Percentiles rank a stretch among this genome's conserved stretches.
These are phyloP conservation scores for Oncorhynchus keta DNA, from an alignment of 2,113 vertebrate genomes.

Conservation along the genomic window DNA sequence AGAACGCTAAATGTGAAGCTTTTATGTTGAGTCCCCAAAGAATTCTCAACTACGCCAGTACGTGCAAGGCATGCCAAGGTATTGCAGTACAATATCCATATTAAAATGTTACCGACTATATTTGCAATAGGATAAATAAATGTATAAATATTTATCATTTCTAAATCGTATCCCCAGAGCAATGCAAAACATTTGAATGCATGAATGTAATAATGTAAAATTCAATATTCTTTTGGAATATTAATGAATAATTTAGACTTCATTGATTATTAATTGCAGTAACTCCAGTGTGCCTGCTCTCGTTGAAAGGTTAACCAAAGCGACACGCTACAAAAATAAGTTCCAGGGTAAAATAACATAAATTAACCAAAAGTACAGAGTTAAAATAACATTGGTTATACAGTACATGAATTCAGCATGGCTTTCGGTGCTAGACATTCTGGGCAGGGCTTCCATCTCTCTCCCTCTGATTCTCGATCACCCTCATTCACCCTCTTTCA, in stretches of 20 bases:
- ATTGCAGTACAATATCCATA: background rate
- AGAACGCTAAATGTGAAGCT: background rate
- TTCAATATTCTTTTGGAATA: slow-evolving; percentile 53
- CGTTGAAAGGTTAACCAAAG: slow-evolving; percentile 57
- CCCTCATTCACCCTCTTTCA: background rate
- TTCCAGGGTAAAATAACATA: slow-evolving; percentile 6
- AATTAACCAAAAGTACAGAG: slow-evolving; percentile 44
- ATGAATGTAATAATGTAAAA: slow-evolving; percentile 63
- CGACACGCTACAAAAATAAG: slow-evolving; percentile 47
- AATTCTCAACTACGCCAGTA: background rate
- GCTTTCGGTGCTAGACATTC: slow-evolving; percentile 13
- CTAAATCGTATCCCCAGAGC: slow-evolving; percentile 19
- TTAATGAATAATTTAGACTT: slow-evolving; percentile 68
- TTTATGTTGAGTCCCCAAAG: too few relatives aligned
- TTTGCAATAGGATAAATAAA: background rate
- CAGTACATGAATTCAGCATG: slow-evolving; percentile 35
- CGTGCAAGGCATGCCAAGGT: background rate
- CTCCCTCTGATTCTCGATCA: background rate
- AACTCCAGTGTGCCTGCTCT: slow-evolving; percentile 46
- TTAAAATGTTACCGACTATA: background rate
- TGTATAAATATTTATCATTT: slow-evolving; percentile 10
- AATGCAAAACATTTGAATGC: slow-evolving; percentile 40
- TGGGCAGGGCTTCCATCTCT: background rate
- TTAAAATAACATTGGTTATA: slow-evolving; percentile 24
- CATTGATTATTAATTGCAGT: slow-evolving; percentile 60